A percentile compares a stretch with the other conserved stretches of the same genome.
Evolutionary conservation across 2,113 vertebrate genomes (phyloP).

Genomic region (Zosterops pallidus): DNA sequence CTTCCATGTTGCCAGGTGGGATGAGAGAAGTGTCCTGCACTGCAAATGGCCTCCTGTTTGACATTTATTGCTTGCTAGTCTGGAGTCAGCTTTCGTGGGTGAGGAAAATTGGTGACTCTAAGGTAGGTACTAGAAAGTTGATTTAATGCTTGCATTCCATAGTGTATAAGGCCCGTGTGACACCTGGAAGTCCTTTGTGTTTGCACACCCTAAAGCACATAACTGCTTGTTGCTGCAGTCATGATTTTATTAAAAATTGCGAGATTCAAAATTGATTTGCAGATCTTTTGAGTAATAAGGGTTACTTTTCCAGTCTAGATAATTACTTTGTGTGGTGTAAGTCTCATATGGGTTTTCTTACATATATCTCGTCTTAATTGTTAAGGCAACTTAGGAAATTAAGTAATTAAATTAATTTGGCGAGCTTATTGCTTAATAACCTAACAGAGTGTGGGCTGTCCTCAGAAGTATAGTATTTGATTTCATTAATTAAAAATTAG

Average conservation of each 20-base stretch:
- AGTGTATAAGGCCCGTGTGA: background rate
- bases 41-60: background rate
- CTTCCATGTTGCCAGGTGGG: slow-evolving; percentile 38
- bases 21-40: slow-evolving; percentile 4
- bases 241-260: background rate
- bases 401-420: background rate
- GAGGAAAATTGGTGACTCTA: background rate
- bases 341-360: background rate
- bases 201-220: background rate
- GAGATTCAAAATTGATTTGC: background rate
- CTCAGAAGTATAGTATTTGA: background rate
- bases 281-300: background rate
- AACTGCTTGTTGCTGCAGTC: background rate
- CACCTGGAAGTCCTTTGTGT: background rate
- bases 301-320: background rate
- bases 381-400: background rate
- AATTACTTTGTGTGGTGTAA: background rate
- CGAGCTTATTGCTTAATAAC: background rate
- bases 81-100: background rate
- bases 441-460: background rate
- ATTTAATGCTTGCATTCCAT: background rate
- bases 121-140: slow-evolving; percentile 15
- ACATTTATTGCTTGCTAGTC: background rate
- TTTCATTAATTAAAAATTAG: background rate
- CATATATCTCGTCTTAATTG: background rate